Percentiles rank a stretch among this genome's conserved stretches.
Conservation (phyloP, 2,888 invertebrate genomes). For the Philopedon plagiatum region DNA sequence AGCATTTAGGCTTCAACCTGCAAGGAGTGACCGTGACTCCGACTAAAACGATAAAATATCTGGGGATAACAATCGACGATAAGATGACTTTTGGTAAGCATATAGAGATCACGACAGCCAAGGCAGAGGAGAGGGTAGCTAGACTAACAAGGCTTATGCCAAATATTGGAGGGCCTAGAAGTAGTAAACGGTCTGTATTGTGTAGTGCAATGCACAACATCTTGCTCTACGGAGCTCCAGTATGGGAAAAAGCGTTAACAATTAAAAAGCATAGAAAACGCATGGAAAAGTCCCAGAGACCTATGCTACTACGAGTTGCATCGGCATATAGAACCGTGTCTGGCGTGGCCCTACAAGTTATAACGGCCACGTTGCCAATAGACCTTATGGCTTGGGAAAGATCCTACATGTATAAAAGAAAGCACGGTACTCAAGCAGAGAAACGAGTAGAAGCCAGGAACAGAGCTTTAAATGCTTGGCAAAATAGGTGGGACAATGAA, state of each 20-base stretch:
- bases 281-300: conserved; percentile 28
- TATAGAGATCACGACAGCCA: conserved; percentile 9
- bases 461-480: not conserved
- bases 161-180: conserved; percentile 21
- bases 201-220: conserved; percentile 26
- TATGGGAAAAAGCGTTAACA: conserved; percentile 36
- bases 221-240: conserved; percentile 47
- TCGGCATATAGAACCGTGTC: conserved; percentile 47
- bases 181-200: conserved; percentile 19
- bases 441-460: not conserved
- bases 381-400: not conserved
- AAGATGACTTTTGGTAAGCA: conserved; percentile 22
- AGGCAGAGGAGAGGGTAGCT: conserved; percentile 14
- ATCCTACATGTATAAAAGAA: not conserved
- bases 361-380: conserved; percentile 34
- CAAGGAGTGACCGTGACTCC: not conserved
- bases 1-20: conserved; percentile 16
- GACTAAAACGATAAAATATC: conserved; percentile 32
- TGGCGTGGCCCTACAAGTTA: conserved; percentile 25
- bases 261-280: conserved; percentile 24
- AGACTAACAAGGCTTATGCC: conserved; percentile 20
- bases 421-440: not conserved
- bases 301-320: conserved; percentile 22
- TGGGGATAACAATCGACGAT: conserved; percentile 37
- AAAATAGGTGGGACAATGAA: not conserved